Evolutionary conservation across 2,888 invertebrate genomes (phyloP).

Genomic region (Elysia crispata): DNA sequence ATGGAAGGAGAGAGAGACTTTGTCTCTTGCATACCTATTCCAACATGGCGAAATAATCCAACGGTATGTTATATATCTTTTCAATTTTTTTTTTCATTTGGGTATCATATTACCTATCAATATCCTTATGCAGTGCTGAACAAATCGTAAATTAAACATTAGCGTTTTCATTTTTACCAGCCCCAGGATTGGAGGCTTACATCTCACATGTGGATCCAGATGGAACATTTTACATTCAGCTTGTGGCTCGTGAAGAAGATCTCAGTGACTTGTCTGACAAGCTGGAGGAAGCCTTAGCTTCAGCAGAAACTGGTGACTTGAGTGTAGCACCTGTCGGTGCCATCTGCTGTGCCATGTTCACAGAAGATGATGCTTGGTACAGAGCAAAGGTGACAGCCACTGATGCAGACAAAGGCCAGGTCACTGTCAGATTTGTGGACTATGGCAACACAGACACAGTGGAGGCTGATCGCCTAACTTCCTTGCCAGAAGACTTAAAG

Average conservation of each 20-base stretch:
- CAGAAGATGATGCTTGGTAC: slow-evolving; percentile 70
- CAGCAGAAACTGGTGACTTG: neutral
- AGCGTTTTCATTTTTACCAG: no score
- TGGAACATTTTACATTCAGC: slow-evolving; percentile 61
- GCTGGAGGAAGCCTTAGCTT: slow-evolving; percentile 48
- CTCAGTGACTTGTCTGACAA: slow-evolving; percentile 56
- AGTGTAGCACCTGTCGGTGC: slow-evolving; percentile 46
- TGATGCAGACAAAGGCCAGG: slow-evolving; percentile 41
- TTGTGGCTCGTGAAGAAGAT: slow-evolving; percentile 53
- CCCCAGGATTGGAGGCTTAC: neutral
- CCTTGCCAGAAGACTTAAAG: slow-evolving; percentile 47
- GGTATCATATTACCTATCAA: no score
- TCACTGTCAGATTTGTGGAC: slow-evolving; percentile 70
- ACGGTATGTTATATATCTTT: no score
- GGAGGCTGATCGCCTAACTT: slow-evolving; percentile 55
- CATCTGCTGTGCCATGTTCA: slow-evolving; percentile 62
- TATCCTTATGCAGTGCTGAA: no score
- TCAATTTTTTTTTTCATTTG: no score
- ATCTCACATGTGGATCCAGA: slow-evolving; percentile 57
- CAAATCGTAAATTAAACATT: no score
- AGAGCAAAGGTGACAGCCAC: slow-evolving; percentile 59
- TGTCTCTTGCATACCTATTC: no score
- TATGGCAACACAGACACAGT: slow-evolving; percentile 72
- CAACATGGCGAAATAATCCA: no score
- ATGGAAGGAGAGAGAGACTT: no score